phyloP scores from a whole-genome alignment of 2,888 invertebrate genomes.

The Drosophila limbata region DNA sequence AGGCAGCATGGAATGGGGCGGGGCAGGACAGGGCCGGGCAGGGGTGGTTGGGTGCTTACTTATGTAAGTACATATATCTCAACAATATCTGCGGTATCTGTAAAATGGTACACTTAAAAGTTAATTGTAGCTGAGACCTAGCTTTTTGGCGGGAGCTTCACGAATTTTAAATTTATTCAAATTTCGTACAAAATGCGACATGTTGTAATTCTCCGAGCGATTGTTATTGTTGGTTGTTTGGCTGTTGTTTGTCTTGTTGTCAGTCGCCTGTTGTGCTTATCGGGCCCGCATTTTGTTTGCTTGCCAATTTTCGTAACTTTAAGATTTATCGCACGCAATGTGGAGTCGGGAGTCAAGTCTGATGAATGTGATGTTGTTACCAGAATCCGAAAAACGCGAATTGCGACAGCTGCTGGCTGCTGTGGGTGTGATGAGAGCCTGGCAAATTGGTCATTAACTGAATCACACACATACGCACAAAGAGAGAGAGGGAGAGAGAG shows the following conservation, averaged over 20 bases:
- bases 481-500: slow-evolving; percentile 11
- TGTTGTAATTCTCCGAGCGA: slow-evolving; percentile 72
- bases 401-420: slow-evolving; percentile 71
- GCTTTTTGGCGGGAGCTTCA: slow-evolving; percentile 51
- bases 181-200: slow-evolving; percentile 75
- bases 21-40: neutral
- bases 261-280: slow-evolving; percentile 51
- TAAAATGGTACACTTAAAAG: slow-evolving; percentile 79
- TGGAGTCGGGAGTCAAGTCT: slow-evolving; percentile 36
- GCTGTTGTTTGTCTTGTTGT: slow-evolving; percentile 44
- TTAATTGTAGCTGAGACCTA: slow-evolving; percentile 76
- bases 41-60: slow-evolving; percentile 16
- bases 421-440: slow-evolving; percentile 41
- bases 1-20: neutral
- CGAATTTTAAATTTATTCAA: slow-evolving; percentile 80
- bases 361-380: slow-evolving; percentile 59
- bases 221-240: slow-evolving; percentile 29
- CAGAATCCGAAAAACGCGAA: slow-evolving; percentile 71
- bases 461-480: slow-evolving; percentile 40
- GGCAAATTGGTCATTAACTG: slow-evolving; percentile 81
- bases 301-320: slow-evolving; percentile 70
- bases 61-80: slow-evolving; percentile 54
- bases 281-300: slow-evolving; percentile 63
- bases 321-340: slow-evolving; percentile 69
- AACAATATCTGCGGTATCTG: slow-evolving; percentile 75